phyloP scores from a whole-genome alignment of 2,888 invertebrate species.

The Phytoseiulus persimilis region DNA sequence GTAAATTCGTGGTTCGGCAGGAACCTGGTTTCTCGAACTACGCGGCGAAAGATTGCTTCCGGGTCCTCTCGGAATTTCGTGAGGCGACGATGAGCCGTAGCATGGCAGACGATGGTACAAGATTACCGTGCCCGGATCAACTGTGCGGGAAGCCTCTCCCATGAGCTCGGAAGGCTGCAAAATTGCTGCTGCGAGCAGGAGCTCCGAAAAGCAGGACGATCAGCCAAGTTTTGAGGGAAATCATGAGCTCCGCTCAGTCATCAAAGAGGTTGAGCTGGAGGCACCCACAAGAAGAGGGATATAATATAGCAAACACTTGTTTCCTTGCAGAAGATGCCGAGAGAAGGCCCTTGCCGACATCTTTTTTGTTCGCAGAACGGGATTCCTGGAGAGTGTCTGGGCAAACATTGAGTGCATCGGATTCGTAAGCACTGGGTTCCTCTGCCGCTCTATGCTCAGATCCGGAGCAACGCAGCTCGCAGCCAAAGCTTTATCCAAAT shows the following conservation, averaged over 20 bases:
- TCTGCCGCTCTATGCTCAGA: background rate
- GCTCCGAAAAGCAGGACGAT: background rate
- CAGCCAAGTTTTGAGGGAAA: too few species aligned
- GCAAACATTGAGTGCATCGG: background rate
- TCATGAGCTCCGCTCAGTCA: background rate
- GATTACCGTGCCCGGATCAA: too few species aligned
- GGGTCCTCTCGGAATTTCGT: too few species aligned
- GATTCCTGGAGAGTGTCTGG: background rate
- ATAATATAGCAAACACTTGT: background rate
- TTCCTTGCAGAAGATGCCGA: background rate
- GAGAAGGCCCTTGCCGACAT: background rate
- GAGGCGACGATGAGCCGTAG: too few species aligned
- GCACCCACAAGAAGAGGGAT: background rate
- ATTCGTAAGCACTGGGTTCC: background rate
- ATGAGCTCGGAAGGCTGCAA: too few species aligned
- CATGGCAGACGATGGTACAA: too few species aligned
- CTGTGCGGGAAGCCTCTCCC: too few species aligned
- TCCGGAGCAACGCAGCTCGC: background rate
- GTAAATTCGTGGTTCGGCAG: too few species aligned
- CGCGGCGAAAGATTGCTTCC: too few species aligned
- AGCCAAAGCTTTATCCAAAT: too few species aligned
- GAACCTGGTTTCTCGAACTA: too few species aligned
- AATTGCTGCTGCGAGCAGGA: too few species aligned
- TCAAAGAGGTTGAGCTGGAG: background rate
- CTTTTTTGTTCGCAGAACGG: background rate